Conservation (phyloP, 2,888 invertebrate genomes). For the Drosophila borealis region DNA sequence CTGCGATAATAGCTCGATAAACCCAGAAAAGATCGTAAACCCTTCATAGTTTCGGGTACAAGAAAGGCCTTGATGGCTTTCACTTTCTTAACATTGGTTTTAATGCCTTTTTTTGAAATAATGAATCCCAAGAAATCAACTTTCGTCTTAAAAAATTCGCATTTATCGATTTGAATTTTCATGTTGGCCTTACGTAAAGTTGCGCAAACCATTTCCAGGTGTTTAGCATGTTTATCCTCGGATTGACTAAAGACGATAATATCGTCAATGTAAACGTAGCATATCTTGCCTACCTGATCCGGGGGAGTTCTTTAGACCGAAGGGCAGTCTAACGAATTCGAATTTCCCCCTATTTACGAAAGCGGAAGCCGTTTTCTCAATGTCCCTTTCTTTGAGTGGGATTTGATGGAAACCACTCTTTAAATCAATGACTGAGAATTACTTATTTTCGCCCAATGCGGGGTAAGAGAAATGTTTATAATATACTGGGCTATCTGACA, state of each 20-base stretch:
- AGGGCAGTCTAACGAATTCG: no score
- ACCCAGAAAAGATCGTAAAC: no score
- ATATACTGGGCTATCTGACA: background rate
- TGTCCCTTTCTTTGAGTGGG: no score
- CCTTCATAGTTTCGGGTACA: background rate
- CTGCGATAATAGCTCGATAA: constrained; percentile 13
- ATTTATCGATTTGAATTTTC: background rate
- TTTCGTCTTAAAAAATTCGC: background rate
- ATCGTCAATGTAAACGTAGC: background rate
- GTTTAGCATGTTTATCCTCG: background rate
- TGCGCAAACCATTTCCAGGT: no score
- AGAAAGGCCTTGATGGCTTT: background rate
- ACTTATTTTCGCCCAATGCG: background rate
- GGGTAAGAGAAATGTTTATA: background rate
- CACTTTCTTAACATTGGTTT: background rate
- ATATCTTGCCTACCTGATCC: background rate
- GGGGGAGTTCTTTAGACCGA: no score
- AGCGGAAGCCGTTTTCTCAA: no score
- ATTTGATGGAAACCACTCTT: no score
- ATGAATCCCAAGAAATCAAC: background rate
- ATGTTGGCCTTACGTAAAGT: background rate
- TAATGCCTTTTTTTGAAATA: background rate
- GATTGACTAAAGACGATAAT: background rate
- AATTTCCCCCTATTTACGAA: no score
- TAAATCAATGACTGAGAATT: no score